phyloP scores from a whole-genome alignment of 2,113 vertebrate genomes.

The Sylvia atricapilla region DNA sequence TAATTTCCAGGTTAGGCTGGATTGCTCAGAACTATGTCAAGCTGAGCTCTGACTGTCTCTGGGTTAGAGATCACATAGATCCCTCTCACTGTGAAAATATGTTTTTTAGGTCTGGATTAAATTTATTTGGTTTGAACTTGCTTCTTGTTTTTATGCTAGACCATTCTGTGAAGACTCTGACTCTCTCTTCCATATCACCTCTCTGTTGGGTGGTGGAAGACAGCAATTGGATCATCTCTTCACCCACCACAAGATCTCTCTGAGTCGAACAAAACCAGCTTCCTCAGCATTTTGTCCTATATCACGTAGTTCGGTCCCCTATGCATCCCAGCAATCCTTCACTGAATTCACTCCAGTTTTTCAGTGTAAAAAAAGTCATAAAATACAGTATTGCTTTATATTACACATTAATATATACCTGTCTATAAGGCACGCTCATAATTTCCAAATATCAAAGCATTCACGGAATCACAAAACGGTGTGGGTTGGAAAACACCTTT shows the following conservation, averaged over 20 bases:
- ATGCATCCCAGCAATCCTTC: background rate
- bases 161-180: background rate
- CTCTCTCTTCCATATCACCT: background rate
- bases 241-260: background rate
- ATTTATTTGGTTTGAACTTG: background rate
- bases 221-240: background rate
- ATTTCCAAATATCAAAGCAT: background rate
- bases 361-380: background rate
- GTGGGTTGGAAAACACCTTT: background rate
- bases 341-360: background rate
- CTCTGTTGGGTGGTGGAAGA: background rate
- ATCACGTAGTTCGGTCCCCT: background rate
- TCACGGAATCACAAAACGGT: background rate
- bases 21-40: background rate
- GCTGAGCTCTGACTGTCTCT: background rate
- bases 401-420: background rate
- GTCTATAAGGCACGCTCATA: background rate
- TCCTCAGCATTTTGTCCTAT: background rate
- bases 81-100: background rate
- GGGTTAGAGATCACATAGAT: background rate
- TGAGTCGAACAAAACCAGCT: background rate
- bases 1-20: background rate
- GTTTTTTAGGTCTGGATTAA: background rate
- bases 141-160: background rate
- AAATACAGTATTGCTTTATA: background rate